Evolutionary conservation across 2,113 vertebrate genomes (phyloP), one percentile per base, ranked within the genome.

Genomic region (Halichoeres trimaculatus): DNA sequence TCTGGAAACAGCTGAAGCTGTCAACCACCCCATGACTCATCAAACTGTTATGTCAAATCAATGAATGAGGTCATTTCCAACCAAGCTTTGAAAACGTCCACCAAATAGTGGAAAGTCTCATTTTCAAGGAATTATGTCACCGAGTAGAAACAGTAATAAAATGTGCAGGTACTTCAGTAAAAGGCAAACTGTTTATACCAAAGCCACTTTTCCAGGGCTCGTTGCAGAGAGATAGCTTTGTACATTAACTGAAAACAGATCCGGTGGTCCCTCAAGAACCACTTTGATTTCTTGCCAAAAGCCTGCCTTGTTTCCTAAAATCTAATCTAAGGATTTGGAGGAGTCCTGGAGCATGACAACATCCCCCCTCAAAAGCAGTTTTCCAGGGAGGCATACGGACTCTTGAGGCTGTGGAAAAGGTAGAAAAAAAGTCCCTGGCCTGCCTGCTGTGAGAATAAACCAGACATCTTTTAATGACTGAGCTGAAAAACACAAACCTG

Each of bases 221-320:
- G 81, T 83, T 82, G 73, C 75, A 78, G 72, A 52, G 41, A 88
- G 80, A 83, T 87, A 84, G 50, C 80, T 85, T 85, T 76, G 78
- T 72, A 82, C 75, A 81, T 80, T 87, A 88, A 91, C 83, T 90
- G 76, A 88, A 91, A 90, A 89, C 90, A 91, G 89, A 92, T 85
- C 81, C 81, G 38, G 59, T 48, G 30, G 71, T 84, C 70, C 78
- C 71, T 74, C 58, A 67, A 85, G 74, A 72, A 19, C 65, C 40
- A 43, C 89, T 90, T 90, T 91, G 85, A 90, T 90, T 85, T 54
- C 36, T 59, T 70, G 88, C 89, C 89, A 92, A 67, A 59, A 67
- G 34, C 69, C 70, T 62, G 77, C 65, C 62, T 83, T 43, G 54
- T 73, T 84, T 85, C 66, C 76, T 70, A 86, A 89, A 87, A 83